phyloP scores from a whole-genome alignment of 2,113 vertebrate species.

The Eolophus roseicapilla region DNA sequence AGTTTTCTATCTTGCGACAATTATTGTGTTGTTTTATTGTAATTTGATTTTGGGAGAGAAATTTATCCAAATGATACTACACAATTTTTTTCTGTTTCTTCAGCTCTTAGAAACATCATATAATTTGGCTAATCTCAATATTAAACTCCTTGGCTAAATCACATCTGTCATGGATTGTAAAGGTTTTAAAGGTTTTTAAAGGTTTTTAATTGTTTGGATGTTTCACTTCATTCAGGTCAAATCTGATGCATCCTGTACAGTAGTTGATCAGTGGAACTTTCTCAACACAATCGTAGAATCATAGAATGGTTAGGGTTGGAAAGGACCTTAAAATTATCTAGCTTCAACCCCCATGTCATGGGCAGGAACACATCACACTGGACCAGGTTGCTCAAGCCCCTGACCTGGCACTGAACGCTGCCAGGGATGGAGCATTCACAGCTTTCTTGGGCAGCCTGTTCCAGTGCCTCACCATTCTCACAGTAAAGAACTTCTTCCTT shows the following conservation, averaged over 20 bases:
- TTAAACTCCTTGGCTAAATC: neutral
- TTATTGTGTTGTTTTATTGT: neutral
- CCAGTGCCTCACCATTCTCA: neutral
- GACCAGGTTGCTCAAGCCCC: neutral
- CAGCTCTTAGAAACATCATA: neutral
- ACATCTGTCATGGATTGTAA: neutral
- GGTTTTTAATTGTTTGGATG: neutral
- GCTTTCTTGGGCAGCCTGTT: neutral
- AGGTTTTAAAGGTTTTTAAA: neutral
- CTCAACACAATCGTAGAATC: neutral
- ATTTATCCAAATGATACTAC: neutral
- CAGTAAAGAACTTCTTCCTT: neutral
- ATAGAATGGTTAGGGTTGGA: neutral
- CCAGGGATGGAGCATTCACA: neutral
- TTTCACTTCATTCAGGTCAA: neutral
- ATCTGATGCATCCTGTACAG: neutral
- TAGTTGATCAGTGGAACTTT: neutral
- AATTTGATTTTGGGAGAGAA: neutral
- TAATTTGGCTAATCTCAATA: neutral
- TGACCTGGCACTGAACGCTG: neutral
- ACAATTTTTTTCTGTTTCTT: neutral
- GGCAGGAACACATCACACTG: neutral
- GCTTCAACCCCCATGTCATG: neutral
- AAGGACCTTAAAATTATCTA: neutral
- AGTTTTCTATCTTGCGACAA: neutral